Base-by-base conservation (phyloP, 2,797 vertebrate genomes). In the Orientallactaga sibirica region DNA sequence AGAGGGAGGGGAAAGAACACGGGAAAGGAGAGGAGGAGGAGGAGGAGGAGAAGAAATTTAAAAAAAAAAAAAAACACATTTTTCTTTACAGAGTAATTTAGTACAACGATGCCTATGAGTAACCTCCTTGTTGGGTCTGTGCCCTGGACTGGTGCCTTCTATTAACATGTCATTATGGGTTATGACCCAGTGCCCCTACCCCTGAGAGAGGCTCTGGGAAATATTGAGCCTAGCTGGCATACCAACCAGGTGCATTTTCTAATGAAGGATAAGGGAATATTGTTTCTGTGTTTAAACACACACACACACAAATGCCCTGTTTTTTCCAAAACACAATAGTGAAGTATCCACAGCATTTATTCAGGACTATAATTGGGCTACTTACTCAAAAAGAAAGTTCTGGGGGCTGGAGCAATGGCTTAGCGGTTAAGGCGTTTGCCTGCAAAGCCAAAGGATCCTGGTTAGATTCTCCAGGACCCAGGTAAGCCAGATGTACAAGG, bases 331-430 rank as follows among this genome's bases (percentile, higher is more conserved):
- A 75, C 43, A 64, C 79, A 90, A 41, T 10, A 71, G 22, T 14
- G 1, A 93, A 29, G 18, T 70, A 3, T 33, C 18, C 16, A n/a
- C 2, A 52, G 16, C 58, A 61, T 70, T 48, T 16, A 70, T 0
- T 41, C 25, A 68, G 75, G 58, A 37, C 64, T 37, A 2, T 27
- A 2, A 8, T 25, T 2, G 2, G 33, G n/a, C 81, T 27, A 71
- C 4, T 20, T 18, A 94, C 67, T 90, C 37, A 29, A 73, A 93
- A 74, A 83, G 70, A 91, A 58, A 95, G 77, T 71, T 15, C 75
- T 1, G 2, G 70, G 33, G 33, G 33, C 33, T 37, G 33, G 33
- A 37, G 33, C 33, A 37, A 37, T 37, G 33, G 33, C 33, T 37
- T 37, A 37, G 33, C 33, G 33, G 33, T 37, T 37, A 37, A 37